Base-by-base conservation (phyloP, 2,888 invertebrate species). In the Pollenia labialis region DNA sequence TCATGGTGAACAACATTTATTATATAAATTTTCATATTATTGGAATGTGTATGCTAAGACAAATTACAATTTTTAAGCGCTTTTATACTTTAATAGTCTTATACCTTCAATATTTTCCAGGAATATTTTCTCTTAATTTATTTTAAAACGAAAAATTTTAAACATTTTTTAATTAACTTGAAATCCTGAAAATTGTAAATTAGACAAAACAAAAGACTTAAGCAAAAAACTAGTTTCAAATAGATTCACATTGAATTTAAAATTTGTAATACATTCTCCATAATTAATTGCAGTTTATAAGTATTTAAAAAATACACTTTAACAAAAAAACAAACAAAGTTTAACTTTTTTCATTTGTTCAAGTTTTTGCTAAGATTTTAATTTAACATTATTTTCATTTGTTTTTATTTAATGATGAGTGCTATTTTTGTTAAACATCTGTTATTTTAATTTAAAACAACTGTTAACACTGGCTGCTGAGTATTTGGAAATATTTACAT, bases 401-500 rank as follows among this genome's bases (percentile, higher is more conserved):
- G 3, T 9, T 56, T 58, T 8, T 58, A 58, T 58, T 18, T n/a
- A 42, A 74, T 23, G 74, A 56, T 18, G 44, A n/a, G 12, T 56
- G 16, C 42, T 48, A 48, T 18, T 9, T 60, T 16, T 56, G 66
- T 69, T 40, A n/a, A 79, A 50, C 69, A 79, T 60, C 32, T 72
- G 62, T 48, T 74, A 42, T 58, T 64, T 52, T 80, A 16, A n/a
- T 14, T 46, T 64, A 7, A 54, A 71, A 56, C 80, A 54, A 52
- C 14, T 69, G 58, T 52, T 60, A 44, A 32, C 7, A 46, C 23
- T 23, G 10, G 44, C n/a, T 77, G 12, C 23, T 12, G 16, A 12
- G 23, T 54, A 16, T 81, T 72, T 81, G 32, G 18, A 50, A 79
- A 77, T 18, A 50, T 16, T 58, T 56, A 18, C 23, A 71, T 56